Evolutionary conservation across 92 coral and sea anemone genomes (phyloP), one percentile per base, ranked within the genome.

Genomic region (Heliopora coerulea): DNA sequence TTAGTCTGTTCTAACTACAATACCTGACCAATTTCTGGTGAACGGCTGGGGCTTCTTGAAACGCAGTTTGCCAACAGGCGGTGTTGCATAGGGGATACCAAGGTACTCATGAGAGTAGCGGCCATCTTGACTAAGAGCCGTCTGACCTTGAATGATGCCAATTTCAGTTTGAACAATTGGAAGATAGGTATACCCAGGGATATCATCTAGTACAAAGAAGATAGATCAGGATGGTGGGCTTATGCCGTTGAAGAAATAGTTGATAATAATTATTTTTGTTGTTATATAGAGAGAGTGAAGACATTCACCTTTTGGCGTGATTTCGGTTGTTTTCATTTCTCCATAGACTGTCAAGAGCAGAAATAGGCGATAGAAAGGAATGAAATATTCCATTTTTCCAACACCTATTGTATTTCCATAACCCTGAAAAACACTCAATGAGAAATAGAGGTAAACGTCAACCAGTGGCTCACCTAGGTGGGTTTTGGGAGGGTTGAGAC

Each of bases 11-110:
- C n/a, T n/a, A n/a, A n/a, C n/a, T n/a, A n/a, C n/a, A 30, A 11
- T 31, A 69, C 76, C 76, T 69, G 61, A 33, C 76, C 76, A 69
- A n/a, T 49, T 33, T 52, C 29, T 35, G 37, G 40, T 52, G 30
- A 46, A 50, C 18, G 89, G 87, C 48, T 73, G 61, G 32, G 96
- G 96, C 48, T 88, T 81, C 29, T 82, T 76, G 72, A 89, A 89
- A 57, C 96, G 82, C 42, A 86, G 69, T 49, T 82, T 75, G 30
- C 87, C 91, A 56, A 84, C 66, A 10, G 96, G 96, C 20, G 96
- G 83, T 26, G 80, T 56, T 18, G 89, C 96, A 50, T 77, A 89
- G 52, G 96, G 96, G 49, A 89, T 83, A 18, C 96, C 91, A 28
- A 89, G 89, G 73, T 83, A 89, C 72, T 60, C 40, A 29, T 83